phyloP scores from a whole-genome alignment of 2,797 vertebrate species.

The Channa striata region DNA sequence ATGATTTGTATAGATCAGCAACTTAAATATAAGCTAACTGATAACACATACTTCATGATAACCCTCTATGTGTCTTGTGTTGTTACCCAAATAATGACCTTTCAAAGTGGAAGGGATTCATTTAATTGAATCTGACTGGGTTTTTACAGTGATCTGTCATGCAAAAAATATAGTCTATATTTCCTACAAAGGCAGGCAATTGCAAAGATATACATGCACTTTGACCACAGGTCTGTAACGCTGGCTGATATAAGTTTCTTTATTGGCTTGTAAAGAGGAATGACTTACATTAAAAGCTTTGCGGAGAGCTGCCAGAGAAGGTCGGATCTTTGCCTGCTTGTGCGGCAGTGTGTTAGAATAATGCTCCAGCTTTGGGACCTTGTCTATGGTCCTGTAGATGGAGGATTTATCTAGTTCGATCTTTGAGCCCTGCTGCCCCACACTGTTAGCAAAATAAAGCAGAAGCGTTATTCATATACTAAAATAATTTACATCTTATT shows the following conservation, averaged over 20 bases:
- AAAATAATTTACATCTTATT: background rate
- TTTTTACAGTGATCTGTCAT: no score
- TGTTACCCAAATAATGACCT: no score
- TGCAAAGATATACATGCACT: no score
- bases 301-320: slow-evolving; percentile 76
- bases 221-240: background rate
- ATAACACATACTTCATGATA: no score
- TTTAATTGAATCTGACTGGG: no score
- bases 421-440: slow-evolving; percentile 32
- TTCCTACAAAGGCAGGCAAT: no score
- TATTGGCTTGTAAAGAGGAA: background rate
- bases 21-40: no score
- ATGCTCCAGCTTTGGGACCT: slow-evolving; percentile 74
- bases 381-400: slow-evolving; percentile 82
- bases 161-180: no score
- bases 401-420: slow-evolving; percentile 66
- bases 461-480: background rate
- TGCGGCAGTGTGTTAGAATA: slow-evolving; percentile 69
- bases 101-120: no score
- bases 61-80: no score
- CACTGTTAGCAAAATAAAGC: background rate
- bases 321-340: slow-evolving; percentile 51
- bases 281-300: slow-evolving; percentile 62
- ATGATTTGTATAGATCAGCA: no score
- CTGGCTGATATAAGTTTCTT: background rate